Percentiles rank a stretch among this genome's conserved stretches.
phyloP scores from a whole-genome alignment of 2,888 invertebrate genomes.

The Galeopsomyia nigrocyanea region DNA sequence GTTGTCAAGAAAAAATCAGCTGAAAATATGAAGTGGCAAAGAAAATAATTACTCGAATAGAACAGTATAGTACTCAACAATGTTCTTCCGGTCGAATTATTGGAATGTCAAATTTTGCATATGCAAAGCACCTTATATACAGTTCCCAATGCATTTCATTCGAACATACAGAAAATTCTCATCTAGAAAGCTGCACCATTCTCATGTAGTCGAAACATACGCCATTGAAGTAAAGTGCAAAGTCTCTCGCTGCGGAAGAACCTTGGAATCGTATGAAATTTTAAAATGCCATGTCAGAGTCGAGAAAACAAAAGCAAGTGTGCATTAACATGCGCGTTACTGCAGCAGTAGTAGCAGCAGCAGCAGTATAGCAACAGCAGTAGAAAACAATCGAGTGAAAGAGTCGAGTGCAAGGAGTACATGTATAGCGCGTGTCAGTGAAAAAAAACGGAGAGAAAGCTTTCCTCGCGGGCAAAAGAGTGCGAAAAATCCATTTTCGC shows the following conservation, averaged over 20 bases:
- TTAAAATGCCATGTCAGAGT: slow-evolving; percentile 7
- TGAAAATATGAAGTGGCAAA: no score
- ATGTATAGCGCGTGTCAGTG: slow-evolving; percentile 15
- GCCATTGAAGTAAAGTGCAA: slow-evolving; percentile 5
- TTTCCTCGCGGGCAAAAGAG: slow-evolving; percentile 11
- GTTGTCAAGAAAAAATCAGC: no score
- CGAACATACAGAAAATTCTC: no score
- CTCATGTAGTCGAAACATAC: no score
- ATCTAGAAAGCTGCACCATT: no score
- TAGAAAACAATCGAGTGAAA: slow-evolving; percentile 35
- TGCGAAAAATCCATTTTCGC: slow-evolving; percentile 28
- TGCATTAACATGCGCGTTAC: slow-evolving; percentile 34
- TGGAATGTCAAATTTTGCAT: no score
- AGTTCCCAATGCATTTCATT: no score
- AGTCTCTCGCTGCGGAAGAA: slow-evolving; percentile 3
- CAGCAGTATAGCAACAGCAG: no score
- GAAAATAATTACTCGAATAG: no score
- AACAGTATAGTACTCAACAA: no score
- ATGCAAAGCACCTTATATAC: no score
- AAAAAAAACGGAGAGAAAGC: slow-evolving; percentile 33
- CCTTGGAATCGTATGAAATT: slow-evolving; percentile 7
- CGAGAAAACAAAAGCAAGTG: slow-evolving; percentile 26
- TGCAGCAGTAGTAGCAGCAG: neutral
- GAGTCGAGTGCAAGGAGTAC: neutral
- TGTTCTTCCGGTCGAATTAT: no score